Evolutionary conservation across 2,113 vertebrate species (phyloP), one percentile per base, ranked within the genome.

Genomic region (Pluvialis apricaria): DNA sequence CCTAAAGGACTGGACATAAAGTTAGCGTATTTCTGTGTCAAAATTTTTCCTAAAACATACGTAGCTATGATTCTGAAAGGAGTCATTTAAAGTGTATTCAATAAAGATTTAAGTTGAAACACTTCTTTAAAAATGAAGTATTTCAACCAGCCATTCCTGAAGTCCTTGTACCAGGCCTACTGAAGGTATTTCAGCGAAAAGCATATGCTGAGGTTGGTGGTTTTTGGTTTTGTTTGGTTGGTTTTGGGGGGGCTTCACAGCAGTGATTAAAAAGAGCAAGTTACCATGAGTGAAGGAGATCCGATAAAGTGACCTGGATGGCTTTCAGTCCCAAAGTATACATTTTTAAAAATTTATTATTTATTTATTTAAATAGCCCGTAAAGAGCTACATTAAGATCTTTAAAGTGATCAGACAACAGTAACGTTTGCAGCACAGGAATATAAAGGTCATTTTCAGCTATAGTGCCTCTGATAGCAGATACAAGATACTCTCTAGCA

Each of bases 141-240:
- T 42, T 91, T 76, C 22, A 89, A 22, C 19, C 29, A 79, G 40
- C 10, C 13, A 36, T 11, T 54, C n/a, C 42, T 76, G 13, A 79
- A 70, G 44, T 52, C 36, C 32, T 71, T 34, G 24, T 17, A 87
- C 7, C 19, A 90, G 60, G 13, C 26, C 13, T 64, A 29, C 28
- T 42, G 40, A 73, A 83, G 22, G 18, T 32, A 81, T 25, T 81
- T 22, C 20, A 62, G 32, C 19, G 76, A 84, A 75, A 79, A 49
- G 4, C 10, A 26, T 12, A 49, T 17, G 28, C 13, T 0, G 0
- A 15, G 32, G 19, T 3, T 54, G 32, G 25, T 9, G 1, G 1
- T 18, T n/a, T 58, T 47, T 19, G 5, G 15, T 2, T 42, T 49
- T n/a, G 19, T 24, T 70, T 32, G 19, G 26, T 73, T 28, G 5